These are phyloP conservation scores for Rhingia rostrata DNA, from an alignment of 2,888 invertebrate species.

Conservation along the genomic window DNA sequence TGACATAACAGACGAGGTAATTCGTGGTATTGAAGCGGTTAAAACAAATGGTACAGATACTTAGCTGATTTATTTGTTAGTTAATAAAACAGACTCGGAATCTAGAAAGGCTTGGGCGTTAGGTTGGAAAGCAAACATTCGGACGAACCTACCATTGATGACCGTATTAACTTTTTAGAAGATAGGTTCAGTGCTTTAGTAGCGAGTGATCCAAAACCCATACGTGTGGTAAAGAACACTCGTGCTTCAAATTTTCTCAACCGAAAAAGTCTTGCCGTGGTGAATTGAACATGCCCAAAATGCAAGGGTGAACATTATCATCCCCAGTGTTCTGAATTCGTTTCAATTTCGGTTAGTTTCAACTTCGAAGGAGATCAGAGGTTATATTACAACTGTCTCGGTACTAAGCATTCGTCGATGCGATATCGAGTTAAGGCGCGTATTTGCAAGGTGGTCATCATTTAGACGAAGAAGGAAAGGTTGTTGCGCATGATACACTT, in stretches of 20 bases:
- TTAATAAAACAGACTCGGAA: slow-evolving; percentile 29
- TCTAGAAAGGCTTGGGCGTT: slow-evolving; percentile 15
- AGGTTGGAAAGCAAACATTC: background rate
- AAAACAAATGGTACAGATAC: slow-evolving; percentile 21
- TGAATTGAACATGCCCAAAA: slow-evolving; percentile 4
- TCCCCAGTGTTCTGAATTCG: slow-evolving; percentile 19
- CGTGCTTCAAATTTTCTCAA: no score
- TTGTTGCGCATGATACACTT: no score
- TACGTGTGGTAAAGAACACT: background rate
- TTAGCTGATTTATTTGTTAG: slow-evolving; percentile 13
- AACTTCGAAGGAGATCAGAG: slow-evolving; percentile 17
- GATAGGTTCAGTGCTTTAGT: slow-evolving; percentile 29
- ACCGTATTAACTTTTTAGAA: slow-evolving; percentile 11
- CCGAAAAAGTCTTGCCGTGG: slow-evolving; percentile 5
- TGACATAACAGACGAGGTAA: slow-evolving; percentile 9
- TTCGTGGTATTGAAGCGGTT: slow-evolving; percentile 21
- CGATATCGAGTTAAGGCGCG: no score
- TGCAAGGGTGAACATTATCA: slow-evolving; percentile 11
- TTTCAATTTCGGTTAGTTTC: slow-evolving; percentile 14
- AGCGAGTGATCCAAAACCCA: slow-evolving; percentile 10
- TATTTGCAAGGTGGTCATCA: no score
- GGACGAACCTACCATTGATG: background rate
- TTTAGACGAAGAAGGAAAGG: no score
- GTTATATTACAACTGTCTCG: no score
- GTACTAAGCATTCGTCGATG: no score